Percentiles rank a stretch among this genome's conserved stretches.
phyloP scores from a whole-genome alignment of 2,888 invertebrate species.

The Margaritifera margaritifera region DNA sequence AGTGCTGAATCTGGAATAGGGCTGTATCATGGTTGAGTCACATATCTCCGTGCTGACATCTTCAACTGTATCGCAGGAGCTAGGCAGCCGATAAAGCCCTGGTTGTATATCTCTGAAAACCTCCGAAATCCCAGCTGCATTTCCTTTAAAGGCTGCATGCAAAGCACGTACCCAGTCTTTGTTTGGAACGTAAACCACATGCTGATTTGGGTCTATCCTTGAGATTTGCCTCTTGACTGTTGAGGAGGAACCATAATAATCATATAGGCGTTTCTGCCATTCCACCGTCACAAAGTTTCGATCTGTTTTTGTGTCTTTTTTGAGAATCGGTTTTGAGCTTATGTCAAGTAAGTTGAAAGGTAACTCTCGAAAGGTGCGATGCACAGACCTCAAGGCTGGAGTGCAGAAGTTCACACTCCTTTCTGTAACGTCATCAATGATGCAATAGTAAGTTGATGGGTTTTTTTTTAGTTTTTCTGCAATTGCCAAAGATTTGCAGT shows the following conservation, averaged over 20 bases:
- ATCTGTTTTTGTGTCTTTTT: constrained; percentile 11
- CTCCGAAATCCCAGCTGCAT: background rate
- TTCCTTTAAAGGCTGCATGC: background rate
- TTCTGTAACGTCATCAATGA: constrained; percentile 26
- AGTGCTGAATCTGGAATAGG: constrained; percentile 8
- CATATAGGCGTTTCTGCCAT: constrained; percentile 12
- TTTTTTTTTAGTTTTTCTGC: constrained; percentile 21
- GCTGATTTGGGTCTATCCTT: background rate
- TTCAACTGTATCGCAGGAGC: background rate
- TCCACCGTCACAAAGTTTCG: background rate
- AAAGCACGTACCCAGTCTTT: background rate
- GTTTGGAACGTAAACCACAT: background rate
- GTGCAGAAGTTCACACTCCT: constrained; percentile 20
- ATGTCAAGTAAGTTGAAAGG: constrained; percentile 31
- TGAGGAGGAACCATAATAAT: background rate
- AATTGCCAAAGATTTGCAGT: constrained; percentile 19
- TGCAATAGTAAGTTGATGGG: constrained; percentile 21
- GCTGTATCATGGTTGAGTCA: background rate
- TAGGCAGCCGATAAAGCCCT: too few relatives aligned
- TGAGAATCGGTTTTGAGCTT: constrained; percentile 5
- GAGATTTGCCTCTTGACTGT: constrained; percentile 9
- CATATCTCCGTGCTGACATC: constrained; percentile 6
- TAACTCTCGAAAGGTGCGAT: constrained; percentile 14
- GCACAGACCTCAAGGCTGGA: constrained; percentile 22
- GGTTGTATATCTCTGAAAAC: too few relatives aligned